Evolutionary conservation across 2,113 vertebrate genomes (phyloP).

Genomic region (Pleuronectes platessa): DNA sequence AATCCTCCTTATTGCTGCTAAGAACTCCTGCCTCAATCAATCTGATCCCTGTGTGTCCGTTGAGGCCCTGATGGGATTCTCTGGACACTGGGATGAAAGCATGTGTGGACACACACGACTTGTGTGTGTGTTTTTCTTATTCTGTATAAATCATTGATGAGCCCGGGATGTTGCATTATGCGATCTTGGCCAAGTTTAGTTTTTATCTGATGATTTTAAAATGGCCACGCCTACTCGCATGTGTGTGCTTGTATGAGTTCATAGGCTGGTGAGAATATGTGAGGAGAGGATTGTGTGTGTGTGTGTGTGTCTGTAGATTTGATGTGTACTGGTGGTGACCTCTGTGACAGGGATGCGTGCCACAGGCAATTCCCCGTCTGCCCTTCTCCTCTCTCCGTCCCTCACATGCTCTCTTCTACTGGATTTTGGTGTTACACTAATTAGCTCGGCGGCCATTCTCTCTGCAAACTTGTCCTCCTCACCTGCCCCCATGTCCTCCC

Average conservation of each 20-base stretch:
- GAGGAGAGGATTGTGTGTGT: background rate
- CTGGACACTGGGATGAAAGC: conserved; percentile 39
- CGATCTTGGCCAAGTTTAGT: conserved; percentile 17
- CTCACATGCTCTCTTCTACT: conserved; percentile 4
- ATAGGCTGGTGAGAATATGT: background rate
- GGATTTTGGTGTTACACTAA: conserved; percentile 47
- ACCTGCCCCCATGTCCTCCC: conserved; percentile 16
- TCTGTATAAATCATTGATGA: conserved; percentile 5
- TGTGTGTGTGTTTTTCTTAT: conserved; percentile 28
- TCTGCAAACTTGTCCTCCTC: conserved; percentile 36
- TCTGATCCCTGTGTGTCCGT: conserved; percentile 58
- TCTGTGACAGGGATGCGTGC: conserved; percentile 43
- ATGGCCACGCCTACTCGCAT: background rate
- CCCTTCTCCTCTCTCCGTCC: conserved; percentile 11
- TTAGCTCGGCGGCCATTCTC: background rate
- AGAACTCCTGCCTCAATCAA: conserved; percentile 61
- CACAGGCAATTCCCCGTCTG: conserved; percentile 17
- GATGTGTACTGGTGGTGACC: conserved; percentile 39
- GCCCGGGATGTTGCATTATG: conserved; percentile 17
- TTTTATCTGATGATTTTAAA: conserved; percentile 32
- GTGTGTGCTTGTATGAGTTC: background rate
- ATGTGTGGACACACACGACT: conserved; percentile 6
- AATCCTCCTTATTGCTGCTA: conserved; percentile 64
- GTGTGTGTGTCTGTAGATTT: conserved; percentile 20
- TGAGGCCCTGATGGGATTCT: conserved; percentile 50